phyloP scores from a whole-genome alignment of 2,888 invertebrate species.

The Dusona sp. region DNA sequence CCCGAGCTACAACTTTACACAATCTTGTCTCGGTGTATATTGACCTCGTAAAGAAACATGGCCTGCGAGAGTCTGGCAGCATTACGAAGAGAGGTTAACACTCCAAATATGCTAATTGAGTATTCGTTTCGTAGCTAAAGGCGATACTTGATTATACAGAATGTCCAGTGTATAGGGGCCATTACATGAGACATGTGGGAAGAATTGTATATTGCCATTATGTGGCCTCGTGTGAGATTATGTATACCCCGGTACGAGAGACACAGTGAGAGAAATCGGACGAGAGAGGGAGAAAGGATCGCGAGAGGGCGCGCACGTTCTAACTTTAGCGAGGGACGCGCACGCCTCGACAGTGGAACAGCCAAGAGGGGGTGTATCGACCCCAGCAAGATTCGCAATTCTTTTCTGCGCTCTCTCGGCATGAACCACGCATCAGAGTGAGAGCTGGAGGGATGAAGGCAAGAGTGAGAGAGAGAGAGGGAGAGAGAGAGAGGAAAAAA shows the following conservation, averaged over 20 bases:
- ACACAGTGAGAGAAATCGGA: conserved; percentile 27
- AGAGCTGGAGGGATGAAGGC: conserved; percentile 24
- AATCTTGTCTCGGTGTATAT: conserved; percentile 10
- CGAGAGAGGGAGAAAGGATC: conserved; percentile 30
- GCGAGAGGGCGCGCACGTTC: conserved; percentile 69
- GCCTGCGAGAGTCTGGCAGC: not conserved
- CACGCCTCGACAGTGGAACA: conserved; percentile 49
- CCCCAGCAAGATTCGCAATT: conserved; percentile 79
- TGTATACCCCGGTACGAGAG: not conserved
- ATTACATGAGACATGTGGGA: conserved; percentile 30
- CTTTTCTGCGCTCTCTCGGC: conserved; percentile 74
- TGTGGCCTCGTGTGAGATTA: not conserved
- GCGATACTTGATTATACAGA: conserved; percentile 29
- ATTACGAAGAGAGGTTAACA: not conserved
- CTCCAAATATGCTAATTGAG: conserved; percentile 22
- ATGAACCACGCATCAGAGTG: conserved; percentile 45
- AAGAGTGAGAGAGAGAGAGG: conserved; percentile 30
- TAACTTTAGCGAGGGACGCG: conserved; percentile 53
- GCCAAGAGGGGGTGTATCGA: conserved; percentile 79
- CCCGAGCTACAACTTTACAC: conserved; percentile 1
- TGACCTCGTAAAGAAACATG: conserved; percentile 16
- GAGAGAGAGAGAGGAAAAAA: conserved; percentile 58
- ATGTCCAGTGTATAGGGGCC: conserved; percentile 5
- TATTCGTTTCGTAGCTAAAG: conserved; percentile 28
- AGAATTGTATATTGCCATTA: conserved; percentile 13